phyloP scores from a whole-genome alignment of 2,113 vertebrate species.

The Mesembrinibis cayennensis region DNA sequence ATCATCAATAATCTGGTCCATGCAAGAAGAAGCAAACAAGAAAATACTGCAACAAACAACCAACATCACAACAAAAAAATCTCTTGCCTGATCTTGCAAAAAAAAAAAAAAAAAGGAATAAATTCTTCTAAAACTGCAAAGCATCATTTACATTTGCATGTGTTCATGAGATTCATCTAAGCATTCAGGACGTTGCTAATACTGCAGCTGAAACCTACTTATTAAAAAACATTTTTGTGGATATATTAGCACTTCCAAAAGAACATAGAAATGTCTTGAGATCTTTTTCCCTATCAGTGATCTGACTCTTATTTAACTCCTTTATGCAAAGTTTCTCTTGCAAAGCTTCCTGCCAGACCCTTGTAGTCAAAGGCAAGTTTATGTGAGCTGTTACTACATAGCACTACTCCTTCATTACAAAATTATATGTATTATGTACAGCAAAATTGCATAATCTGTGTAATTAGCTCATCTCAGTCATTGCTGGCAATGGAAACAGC shows the following conservation, averaged over 20 bases:
- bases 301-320: background rate
- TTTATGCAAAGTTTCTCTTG: background rate
- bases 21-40: background rate
- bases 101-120: background rate
- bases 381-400: background rate
- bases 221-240: background rate
- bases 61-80: background rate
- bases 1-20: background rate
- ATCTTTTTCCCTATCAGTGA: background rate
- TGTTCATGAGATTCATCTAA: background rate
- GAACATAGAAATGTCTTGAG: background rate
- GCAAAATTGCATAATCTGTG: constrained; percentile 7
- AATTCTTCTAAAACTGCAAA: background rate
- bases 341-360: background rate
- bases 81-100: background rate
- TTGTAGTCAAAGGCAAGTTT: background rate
- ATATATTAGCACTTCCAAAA: background rate
- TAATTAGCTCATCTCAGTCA: constrained; percentile 24
- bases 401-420: constrained; percentile 2
- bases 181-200: background rate
- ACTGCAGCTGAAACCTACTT: background rate
- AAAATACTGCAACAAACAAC: background rate
- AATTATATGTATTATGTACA: constrained; percentile 3
- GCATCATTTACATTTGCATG: background rate
- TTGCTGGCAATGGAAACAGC: background rate